Conservation (phyloP, 2,113 vertebrate species). For the Scalopus aquaticus region DNA sequence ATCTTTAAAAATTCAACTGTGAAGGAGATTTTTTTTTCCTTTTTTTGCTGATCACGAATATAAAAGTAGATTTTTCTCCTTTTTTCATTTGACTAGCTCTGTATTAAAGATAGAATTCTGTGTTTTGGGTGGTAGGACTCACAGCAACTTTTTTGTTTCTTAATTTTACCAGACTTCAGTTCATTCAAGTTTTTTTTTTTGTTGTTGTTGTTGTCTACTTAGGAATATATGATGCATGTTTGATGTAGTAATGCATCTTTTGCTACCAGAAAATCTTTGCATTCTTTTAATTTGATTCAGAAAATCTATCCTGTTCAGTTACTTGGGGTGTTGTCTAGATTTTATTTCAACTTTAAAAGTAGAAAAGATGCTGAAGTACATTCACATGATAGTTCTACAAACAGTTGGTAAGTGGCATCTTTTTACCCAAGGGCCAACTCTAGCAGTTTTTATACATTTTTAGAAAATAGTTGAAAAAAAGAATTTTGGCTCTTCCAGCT, state of each 20-base stretch:
- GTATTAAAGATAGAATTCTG: conserved; percentile 10
- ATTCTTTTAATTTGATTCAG: conserved; percentile 51
- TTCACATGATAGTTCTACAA: conserved; percentile 1
- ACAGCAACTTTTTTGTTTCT: conserved; percentile 31
- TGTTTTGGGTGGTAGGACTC: conserved; percentile 3
- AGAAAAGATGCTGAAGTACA: conserved; percentile 33
- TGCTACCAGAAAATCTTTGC: conserved; percentile 17
- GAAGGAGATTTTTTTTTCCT: not conserved
- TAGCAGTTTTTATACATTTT: conserved; percentile 47
- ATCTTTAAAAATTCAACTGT: conserved; percentile 42
- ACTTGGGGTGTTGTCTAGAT: not conserved
- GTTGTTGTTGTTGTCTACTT: not conserved
- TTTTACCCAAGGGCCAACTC: not conserved
- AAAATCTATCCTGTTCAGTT: not conserved
- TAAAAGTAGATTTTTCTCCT: not conserved
- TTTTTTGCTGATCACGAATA: not conserved
- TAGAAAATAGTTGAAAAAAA: conserved; percentile 55
- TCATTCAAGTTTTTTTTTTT: conserved; percentile 18
- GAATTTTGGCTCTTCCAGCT: conserved; percentile 70
- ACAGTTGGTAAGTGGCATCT: conserved; percentile 9
- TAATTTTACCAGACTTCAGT: not conserved
- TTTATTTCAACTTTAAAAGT: conserved; percentile 49
- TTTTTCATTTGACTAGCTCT: not conserved
- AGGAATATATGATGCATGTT: not conserved
- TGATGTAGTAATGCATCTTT: not conserved